Evolutionary conservation across 2,888 invertebrate species (phyloP).

Genomic region (Pseudococcus jackbeardsleyi): DNA sequence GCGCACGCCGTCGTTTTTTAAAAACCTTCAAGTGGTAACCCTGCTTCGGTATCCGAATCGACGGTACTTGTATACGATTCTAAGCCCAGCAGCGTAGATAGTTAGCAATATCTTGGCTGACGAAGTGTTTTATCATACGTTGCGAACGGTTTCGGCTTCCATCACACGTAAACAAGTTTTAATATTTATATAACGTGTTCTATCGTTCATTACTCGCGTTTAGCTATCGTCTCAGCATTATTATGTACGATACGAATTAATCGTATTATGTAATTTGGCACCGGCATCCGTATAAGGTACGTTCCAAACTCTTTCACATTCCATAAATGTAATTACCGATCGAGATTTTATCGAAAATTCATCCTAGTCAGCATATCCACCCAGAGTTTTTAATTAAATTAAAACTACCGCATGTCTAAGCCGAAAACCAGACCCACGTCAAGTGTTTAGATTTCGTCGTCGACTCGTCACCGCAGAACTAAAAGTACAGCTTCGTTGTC

Average conservation of each 20-base stretch:
- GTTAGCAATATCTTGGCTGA: constrained; percentile 56
- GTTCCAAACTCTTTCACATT: neutral
- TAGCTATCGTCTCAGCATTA: neutral
- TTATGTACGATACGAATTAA: constrained; percentile 19
- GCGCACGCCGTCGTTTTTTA: neutral
- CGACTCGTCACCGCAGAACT: neutral
- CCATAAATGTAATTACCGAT: neutral
- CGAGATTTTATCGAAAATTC: constrained; percentile 8
- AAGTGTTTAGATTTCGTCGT: neutral
- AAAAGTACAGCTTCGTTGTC: too few species aligned
- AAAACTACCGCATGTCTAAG: neutral
- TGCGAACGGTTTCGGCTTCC: constrained; percentile 53
- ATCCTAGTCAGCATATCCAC: neutral
- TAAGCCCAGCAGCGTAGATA: constrained; percentile 58
- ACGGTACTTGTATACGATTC: constrained; percentile 27
- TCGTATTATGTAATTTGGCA: constrained; percentile 18
- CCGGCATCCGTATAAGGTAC: constrained; percentile 6
- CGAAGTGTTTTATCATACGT: constrained; percentile 28
- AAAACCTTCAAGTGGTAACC: constrained; percentile 38
- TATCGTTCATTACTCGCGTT: constrained; percentile 18
- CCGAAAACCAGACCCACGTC: neutral
- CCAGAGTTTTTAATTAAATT: constrained; percentile 1
- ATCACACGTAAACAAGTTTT: constrained; percentile 53
- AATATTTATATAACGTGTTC: constrained; percentile 52
- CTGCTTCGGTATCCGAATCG: constrained; percentile 13